Evolutionary conservation across 1,140 invertebrate species (phyloP).

Genomic region (Araneus ventricosus): DNA sequence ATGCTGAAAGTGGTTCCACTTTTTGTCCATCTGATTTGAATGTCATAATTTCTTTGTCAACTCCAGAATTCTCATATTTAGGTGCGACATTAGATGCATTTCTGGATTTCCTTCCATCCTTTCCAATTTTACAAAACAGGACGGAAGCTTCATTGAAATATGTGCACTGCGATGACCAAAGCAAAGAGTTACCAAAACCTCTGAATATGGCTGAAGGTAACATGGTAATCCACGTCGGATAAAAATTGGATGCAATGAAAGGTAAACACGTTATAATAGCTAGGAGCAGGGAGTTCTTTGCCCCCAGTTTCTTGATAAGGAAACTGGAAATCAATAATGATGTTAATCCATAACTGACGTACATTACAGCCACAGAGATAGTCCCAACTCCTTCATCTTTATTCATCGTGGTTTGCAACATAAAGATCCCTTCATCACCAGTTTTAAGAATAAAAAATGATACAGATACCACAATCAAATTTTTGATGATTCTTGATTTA

Average conservation of each 20-base stretch:
- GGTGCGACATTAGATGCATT: too few relatives aligned
- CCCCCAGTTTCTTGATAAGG: conserved; percentile 38
- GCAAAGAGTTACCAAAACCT: too few relatives aligned
- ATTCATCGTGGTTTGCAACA: too few relatives aligned
- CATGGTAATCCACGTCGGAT: conserved; percentile 32
- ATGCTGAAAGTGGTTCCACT: too few relatives aligned
- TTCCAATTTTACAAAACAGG: not conserved
- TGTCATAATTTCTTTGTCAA: too few relatives aligned
- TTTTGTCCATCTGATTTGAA: too few relatives aligned
- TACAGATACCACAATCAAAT: conserved; percentile 90
- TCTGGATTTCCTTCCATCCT: too few relatives aligned
- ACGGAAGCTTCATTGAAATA: conserved; percentile 57
- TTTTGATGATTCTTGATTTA: conserved; percentile 93
- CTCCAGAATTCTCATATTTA: too few relatives aligned
- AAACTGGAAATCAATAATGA: conserved; percentile 1
- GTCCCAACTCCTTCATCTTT: conserved; percentile 30
- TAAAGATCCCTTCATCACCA: conserved; percentile 89
- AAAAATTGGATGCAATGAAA: conserved; percentile 44
- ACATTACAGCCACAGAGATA: not conserved
- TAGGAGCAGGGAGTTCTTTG: not conserved
- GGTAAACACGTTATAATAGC: not conserved
- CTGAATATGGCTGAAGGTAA: conserved; percentile 12
- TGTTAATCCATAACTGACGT: not conserved
- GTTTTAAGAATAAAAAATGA: conserved; percentile 96
- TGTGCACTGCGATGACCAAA: conserved; percentile 50